Percentiles rank a stretch among this genome's conserved stretches.
These are phyloP conservation scores for Formica aserva DNA, from an alignment of 2,888 invertebrate species.

Conservation along the genomic window DNA sequence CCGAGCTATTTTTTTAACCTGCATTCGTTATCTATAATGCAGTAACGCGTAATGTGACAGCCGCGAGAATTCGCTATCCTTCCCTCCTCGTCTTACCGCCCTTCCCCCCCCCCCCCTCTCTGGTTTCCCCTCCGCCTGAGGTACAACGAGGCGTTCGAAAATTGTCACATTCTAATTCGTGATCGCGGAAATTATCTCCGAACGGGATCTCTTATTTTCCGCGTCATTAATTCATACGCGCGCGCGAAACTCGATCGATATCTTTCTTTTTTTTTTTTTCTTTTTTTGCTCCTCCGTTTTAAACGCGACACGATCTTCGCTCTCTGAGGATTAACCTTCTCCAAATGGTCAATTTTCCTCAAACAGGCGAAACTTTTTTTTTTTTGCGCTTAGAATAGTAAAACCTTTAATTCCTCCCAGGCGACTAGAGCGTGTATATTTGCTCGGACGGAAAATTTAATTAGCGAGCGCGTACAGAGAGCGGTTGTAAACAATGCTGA, in stretches of 20 bases:
- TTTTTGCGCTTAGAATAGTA: neutral
- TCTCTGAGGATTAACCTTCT: conserved; percentile 27
- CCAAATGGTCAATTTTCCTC: conserved; percentile 18
- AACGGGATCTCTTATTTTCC: conserved; percentile 37
- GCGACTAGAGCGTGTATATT: conserved; percentile 12
- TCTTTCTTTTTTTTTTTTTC: neutral
- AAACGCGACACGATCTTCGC: conserved; percentile 32
- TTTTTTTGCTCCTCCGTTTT: neutral
- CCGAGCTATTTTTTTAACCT: conserved; percentile 53
- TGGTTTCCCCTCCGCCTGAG: neutral
- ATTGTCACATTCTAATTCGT: conserved; percentile 50
- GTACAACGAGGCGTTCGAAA: conserved; percentile 19
- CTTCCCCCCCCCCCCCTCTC: conserved; percentile 19
- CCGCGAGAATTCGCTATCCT: conserved; percentile 22
- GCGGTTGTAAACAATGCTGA: neutral
- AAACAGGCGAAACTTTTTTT: neutral
- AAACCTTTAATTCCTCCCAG: conserved; percentile 20
- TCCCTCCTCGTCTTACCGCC: conserved; percentile 9
- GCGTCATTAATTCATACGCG: conserved; percentile 36
- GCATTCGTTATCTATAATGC: conserved; percentile 67
- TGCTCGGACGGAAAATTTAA: conserved; percentile 20
- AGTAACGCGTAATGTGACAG: conserved; percentile 55
- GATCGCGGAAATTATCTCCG: conserved; percentile 42
- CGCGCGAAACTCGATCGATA: conserved; percentile 36
- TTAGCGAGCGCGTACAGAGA: neutral